A percentile compares a stretch with the other conserved stretches of the same genome.
Evolutionary conservation across 2,797 vertebrate genomes (phyloP).

Genomic region (Ambastaia sidthimunki): DNA sequence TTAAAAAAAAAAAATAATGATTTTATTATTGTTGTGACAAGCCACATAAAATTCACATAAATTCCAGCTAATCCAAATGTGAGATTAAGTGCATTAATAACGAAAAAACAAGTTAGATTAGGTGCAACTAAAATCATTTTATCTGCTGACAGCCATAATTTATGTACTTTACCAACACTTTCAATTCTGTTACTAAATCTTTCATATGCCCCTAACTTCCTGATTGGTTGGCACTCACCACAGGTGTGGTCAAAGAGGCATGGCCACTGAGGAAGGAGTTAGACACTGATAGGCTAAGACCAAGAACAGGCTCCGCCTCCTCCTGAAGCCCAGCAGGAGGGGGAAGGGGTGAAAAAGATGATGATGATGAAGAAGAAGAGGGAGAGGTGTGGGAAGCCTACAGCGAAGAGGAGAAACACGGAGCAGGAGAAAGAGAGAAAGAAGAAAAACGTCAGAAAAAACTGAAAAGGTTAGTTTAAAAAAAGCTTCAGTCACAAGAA

Average conservation of each 20-base stretch:
- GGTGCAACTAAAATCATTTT: too few species aligned
- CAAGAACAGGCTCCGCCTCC: slow-evolving; percentile 89
- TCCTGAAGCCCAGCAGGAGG: slow-evolving; percentile 89
- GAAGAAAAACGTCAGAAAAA: slow-evolving; percentile 36
- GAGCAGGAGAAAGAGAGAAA: slow-evolving; percentile 56
- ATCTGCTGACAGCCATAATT: too few species aligned
- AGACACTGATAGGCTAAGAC: slow-evolving; percentile 98
- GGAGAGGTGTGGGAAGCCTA: slow-evolving; percentile 75
- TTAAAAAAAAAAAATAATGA: too few species aligned
- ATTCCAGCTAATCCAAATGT: too few species aligned
- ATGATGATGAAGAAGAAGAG: slow-evolving; percentile 92
- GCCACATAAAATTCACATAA: too few species aligned
- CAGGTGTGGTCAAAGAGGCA: slow-evolving; percentile 89
- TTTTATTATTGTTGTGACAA: too few species aligned
- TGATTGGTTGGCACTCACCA: slow-evolving; percentile 78
- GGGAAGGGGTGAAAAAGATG: slow-evolving; percentile 96
- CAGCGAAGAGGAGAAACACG: slow-evolving; percentile 57
- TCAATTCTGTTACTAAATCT: neutral
- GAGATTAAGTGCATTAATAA: neutral
- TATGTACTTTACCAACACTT: too few species aligned
- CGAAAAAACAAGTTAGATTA: neutral
- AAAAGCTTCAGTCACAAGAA: slow-evolving; percentile 10
- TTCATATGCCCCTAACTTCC: neutral
- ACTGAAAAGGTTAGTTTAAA: slow-evolving; percentile 36
- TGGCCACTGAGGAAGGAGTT: slow-evolving; percentile 99